These are phyloP conservation scores for Sebastes fasciatus DNA, from an alignment of 2,113 vertebrate genomes.

Conservation along the genomic window DNA sequence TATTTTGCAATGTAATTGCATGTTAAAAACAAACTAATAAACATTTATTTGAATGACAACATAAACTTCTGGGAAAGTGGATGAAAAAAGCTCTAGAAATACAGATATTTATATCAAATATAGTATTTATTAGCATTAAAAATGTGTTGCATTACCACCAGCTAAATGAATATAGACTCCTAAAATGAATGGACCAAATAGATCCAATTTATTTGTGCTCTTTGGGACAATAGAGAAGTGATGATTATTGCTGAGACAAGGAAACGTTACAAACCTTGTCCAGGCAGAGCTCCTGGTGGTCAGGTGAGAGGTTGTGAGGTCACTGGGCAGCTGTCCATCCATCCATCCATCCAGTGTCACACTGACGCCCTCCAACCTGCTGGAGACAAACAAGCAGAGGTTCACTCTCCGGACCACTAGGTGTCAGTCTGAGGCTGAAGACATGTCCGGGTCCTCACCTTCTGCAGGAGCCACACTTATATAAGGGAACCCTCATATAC, in stretches of 20 bases:
- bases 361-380: constrained; percentile 10
- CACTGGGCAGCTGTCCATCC: constrained; percentile 17
- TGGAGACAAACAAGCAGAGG: constrained; percentile 56
- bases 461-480: constrained; percentile 31
- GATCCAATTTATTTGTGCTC: not conserved
- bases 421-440: constrained; percentile 72
- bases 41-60: not conserved
- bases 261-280: not conserved
- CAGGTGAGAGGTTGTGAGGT: not conserved
- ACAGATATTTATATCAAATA: not conserved
- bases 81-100: not conserved
- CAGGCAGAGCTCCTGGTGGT: constrained; percentile 1
- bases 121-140: not conserved
- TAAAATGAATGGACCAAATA: too few relatives aligned
- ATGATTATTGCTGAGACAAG: not conserved
- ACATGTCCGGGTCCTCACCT: constrained; percentile 14
- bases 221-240: not conserved
- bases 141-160: not conserved
- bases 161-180: not conserved
- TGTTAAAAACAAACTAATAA: constrained; percentile 1
- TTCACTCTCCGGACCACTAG: constrained; percentile 59
- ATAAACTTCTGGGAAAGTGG: not conserved
- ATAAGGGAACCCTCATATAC: constrained; percentile 34
- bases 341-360: not conserved
- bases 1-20: not conserved